phyloP scores from a whole-genome alignment of 2,797 vertebrate species.

The Alosa sapidissima region DNA sequence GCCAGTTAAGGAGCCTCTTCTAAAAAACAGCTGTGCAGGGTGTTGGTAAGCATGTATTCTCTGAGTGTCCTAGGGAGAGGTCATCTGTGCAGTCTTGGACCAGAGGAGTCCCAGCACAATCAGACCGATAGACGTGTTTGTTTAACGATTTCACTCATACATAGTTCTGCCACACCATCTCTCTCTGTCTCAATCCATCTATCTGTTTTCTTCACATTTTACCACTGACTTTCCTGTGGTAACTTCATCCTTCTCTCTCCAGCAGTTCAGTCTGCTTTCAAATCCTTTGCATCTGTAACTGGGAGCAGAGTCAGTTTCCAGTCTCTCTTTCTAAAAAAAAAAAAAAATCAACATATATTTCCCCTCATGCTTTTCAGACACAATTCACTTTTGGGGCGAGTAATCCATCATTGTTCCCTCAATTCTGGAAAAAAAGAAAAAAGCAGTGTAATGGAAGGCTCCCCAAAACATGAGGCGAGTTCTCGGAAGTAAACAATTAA shows the following conservation, averaged over 20 bases:
- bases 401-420: conserved; percentile 49
- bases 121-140: conserved; percentile 24
- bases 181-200: conserved; percentile 52
- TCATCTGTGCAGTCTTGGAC: conserved; percentile 56
- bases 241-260: background rate
- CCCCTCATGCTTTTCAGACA: background rate
- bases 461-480: conserved; percentile 66
- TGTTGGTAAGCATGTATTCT: conserved; percentile 63
- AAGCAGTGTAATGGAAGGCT: conserved; percentile 72
- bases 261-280: background rate
- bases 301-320: background rate
- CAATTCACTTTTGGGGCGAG: background rate
- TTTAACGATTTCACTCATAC: background rate
- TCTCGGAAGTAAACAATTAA: conserved; percentile 73
- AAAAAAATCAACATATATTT: background rate
- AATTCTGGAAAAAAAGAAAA: conserved; percentile 56
- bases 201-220: background rate
- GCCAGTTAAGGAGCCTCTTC: conserved; percentile 65
- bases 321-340: background rate
- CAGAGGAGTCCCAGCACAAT: conserved; percentile 48
- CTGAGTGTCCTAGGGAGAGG: conserved; percentile 53
- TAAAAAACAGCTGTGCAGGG: conserved; percentile 61
- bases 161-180: background rate
- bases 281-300: background rate
- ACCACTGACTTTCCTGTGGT: background rate